These are phyloP conservation scores for Pipra filicauda DNA, from an alignment of 2,113 vertebrate species.

Conservation along the genomic window DNA sequence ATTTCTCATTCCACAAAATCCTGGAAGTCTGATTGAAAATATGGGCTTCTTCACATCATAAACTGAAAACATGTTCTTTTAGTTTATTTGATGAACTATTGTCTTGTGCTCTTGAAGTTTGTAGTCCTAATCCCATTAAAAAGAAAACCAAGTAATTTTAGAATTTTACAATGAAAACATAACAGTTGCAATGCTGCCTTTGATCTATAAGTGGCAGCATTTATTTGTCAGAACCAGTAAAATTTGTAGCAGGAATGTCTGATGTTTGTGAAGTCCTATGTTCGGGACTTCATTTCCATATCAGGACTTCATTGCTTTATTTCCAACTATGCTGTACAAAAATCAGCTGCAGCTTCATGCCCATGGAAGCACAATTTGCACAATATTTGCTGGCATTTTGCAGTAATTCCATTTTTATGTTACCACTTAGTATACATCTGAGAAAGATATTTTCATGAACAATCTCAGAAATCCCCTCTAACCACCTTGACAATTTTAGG, in stretches of 20 bases:
- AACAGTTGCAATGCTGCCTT: slow-evolving; percentile 4
- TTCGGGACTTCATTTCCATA: not conserved
- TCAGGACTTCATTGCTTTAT: not conserved
- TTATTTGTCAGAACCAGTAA: slow-evolving; percentile 51
- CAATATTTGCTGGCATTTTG: slow-evolving; percentile 54
- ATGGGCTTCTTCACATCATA: not conserved
- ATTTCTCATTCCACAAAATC: not conserved
- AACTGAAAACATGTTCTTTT: not conserved
- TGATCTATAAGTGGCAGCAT: slow-evolving; percentile 68
- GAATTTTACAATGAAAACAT: not conserved
- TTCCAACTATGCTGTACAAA: slow-evolving; percentile 42
- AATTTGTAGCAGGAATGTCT: not conserved
- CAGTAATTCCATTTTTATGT: slow-evolving; percentile 19
- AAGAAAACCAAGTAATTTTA: slow-evolving; percentile 32
- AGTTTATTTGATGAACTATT: slow-evolving; percentile 9
- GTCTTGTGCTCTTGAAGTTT: not conserved
- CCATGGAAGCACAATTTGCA: not conserved
- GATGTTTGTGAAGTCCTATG: slow-evolving; percentile 23
- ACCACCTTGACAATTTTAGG: not conserved
- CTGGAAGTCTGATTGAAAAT: not conserved
- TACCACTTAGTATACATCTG: not conserved
- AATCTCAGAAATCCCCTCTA: not conserved
- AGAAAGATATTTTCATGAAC: not conserved
- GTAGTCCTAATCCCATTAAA: not conserved
- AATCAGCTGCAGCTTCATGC: slow-evolving; percentile 43